A percentile compares a stretch with the other conserved stretches of the same genome.
Evolutionary conservation across 2,888 invertebrate species (phyloP).

Genomic region (Diaperis boleti): DNA sequence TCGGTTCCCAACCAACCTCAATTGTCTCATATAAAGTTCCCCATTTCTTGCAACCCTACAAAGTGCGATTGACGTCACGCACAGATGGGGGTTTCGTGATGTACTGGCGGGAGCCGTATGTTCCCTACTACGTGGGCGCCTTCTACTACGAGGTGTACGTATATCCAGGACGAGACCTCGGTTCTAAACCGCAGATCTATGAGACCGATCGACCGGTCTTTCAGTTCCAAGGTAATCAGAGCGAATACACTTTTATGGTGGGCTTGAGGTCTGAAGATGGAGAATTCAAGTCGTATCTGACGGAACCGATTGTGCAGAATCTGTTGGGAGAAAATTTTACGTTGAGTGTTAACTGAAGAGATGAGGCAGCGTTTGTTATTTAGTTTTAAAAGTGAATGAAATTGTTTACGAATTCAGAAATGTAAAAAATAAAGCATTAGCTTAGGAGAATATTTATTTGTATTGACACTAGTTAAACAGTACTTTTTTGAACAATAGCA

Average conservation of each 20-base stretch:
- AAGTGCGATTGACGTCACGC: constrained; percentile 53
- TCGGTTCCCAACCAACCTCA: constrained; percentile 53
- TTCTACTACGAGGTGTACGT: constrained; percentile 57
- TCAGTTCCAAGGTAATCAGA: constrained; percentile 54
- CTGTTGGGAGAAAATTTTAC: constrained; percentile 49
- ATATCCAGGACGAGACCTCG: constrained; percentile 50
- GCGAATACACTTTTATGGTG: constrained; percentile 56
- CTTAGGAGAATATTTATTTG: too few species aligned
- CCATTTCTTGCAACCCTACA: constrained; percentile 56
- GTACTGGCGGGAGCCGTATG: constrained; percentile 58
- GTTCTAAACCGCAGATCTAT: constrained; percentile 51
- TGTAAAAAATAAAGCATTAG: too few species aligned
- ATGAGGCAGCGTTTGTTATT: background rate
- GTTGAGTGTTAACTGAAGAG: constrained; percentile 20
- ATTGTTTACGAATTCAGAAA: too few species aligned
- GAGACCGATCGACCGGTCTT: constrained; percentile 54
- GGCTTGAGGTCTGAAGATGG: constrained; percentile 54
- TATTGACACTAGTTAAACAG: too few species aligned
- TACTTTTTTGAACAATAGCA: too few species aligned
- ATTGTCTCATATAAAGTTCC: constrained; percentile 53
- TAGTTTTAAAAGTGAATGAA: background rate
- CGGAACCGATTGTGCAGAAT: constrained; percentile 54
- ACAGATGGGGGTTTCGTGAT: constrained; percentile 56
- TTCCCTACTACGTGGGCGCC: constrained; percentile 53
- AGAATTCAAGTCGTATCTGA: constrained; percentile 52